Conservation (phyloP, 2,888 invertebrate species). For the Hermaeophaga mercurialis region DNA sequence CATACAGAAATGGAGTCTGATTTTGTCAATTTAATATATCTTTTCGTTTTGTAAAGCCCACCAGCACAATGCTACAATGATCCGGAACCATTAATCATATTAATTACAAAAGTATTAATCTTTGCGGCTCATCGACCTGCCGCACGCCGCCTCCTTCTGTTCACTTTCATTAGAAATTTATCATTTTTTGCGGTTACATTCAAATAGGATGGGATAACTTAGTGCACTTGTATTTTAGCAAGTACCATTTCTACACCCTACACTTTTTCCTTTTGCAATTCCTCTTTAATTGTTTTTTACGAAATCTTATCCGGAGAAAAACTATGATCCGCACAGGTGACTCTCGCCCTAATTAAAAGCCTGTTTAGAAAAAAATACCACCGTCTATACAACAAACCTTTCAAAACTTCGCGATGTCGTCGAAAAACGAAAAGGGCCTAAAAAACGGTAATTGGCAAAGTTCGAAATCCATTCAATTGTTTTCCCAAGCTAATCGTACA, state of each 20-base stretch:
- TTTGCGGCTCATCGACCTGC: constrained; percentile 21
- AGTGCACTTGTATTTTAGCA: too few relatives aligned
- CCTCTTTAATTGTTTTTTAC: too few relatives aligned
- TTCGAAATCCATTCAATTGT: constrained; percentile 26
- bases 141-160: constrained; percentile 13
- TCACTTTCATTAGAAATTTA: constrained; percentile 20
- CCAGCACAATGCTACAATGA: constrained; percentile 21
- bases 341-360: constrained; percentile 18
- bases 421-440: not conserved
- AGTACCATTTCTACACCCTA: too few relatives aligned
- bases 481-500: constrained; percentile 23
- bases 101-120: constrained; percentile 33
- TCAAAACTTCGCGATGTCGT: constrained; percentile 10
- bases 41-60: constrained; percentile 17
- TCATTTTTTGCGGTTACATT: too few relatives aligned
- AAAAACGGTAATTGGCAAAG: constrained; percentile 21
- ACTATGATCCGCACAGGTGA: not conserved
- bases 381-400: constrained; percentile 12
- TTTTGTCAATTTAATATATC: constrained; percentile 27
- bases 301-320: too few relatives aligned
- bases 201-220: too few relatives aligned
- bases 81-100: constrained; percentile 27
- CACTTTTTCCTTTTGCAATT: too few relatives aligned
- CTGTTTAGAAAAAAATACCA: not conserved
- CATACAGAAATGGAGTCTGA: constrained; percentile 5